Base-by-base conservation (phyloP, 2,888 invertebrate genomes). In the Acanthosepion esculentum region DNA sequence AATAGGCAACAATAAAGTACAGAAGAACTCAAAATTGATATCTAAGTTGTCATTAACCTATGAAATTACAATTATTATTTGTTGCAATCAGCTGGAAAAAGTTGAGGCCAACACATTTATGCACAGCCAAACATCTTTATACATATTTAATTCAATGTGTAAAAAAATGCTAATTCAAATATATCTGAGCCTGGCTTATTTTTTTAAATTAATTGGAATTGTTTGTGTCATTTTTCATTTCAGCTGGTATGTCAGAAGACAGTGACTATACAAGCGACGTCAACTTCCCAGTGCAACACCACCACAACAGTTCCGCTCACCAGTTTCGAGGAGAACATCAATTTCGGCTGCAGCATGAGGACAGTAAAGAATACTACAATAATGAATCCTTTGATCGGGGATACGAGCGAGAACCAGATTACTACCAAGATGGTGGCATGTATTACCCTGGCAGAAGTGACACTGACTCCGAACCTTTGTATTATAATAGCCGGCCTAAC, bases 211-310 rank as follows among this genome's bases (percentile, higher is more conserved):
- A 50, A 29, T 78, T 12, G 78, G 10, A 78, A 20, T 48, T 48
- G 29, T 41, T 48, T 92, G 48, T 29, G 41, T 29, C 29, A 64
- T 91, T 33, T 91, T 55, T 94, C 94, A 59, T 95, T 96, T 48
- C 96, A 97, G 97, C 97, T 94, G 97, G 99, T 95, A 98, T 99
- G 97, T 99, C 99, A 94, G 99, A 99, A 98, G 99, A 99, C 98
- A 99, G 99, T 96, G 99, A 99, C 98, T 99, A 99, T 98, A 99
- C 99, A 95, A 99, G 99, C 95, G 99, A 99, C 98, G 98, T 99
- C 97, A 99, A 99, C 98, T 99, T 98, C 98, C 99, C 99, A 94
- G 96, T 97, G 94, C 97, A 97, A 95, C 97, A 98, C 95, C 99
- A 99, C 97, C 98, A 99, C 96, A 99, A 99, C 98, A 98, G 98